These are phyloP conservation scores for Steinernema scapterisci DNA, from an alignment of 2,888 invertebrate species.

Conservation along the genomic window DNA sequence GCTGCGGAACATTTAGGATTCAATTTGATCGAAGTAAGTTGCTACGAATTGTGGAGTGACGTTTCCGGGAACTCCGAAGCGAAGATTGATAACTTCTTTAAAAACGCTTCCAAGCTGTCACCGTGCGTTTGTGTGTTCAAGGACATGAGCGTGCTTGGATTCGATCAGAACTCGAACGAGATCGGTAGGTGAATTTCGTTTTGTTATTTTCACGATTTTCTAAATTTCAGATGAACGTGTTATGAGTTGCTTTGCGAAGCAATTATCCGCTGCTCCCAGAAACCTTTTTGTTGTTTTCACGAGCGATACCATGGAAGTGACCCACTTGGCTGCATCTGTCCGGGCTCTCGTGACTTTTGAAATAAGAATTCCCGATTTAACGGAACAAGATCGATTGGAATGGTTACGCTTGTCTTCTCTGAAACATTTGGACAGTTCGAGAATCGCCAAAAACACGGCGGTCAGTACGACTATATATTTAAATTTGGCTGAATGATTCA, in stretches of 20 bases:
- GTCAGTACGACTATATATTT: constrained; percentile 30
- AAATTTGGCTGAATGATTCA: not conserved
- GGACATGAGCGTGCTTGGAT: constrained; percentile 34
- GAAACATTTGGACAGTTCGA: not conserved
- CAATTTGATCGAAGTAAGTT: constrained; percentile 48
- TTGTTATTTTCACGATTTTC: constrained; percentile 2
- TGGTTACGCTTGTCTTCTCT: not conserved
- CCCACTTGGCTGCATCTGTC: constrained; percentile 37
- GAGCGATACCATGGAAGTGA: constrained; percentile 42
- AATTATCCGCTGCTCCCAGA: constrained; percentile 34
- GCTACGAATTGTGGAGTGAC: constrained; percentile 53
- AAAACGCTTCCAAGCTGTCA: constrained; percentile 3
- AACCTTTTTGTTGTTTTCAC: constrained; percentile 49
- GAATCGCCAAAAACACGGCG: constrained; percentile 25
- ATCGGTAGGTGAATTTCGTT: not conserved
- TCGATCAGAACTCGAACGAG: constrained; percentile 5
- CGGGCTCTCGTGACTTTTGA: constrained; percentile 17
- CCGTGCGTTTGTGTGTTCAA: constrained; percentile 37
- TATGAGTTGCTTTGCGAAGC: constrained; percentile 41
- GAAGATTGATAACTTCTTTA: constrained; percentile 29
- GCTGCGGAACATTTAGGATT: constrained; percentile 45
- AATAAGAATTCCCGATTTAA: constrained; percentile 34
- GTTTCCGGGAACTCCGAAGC: constrained; percentile 32
- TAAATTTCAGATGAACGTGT: constrained; percentile 41
- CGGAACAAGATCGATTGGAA: constrained; percentile 6